Conservation (phyloP, 2,113 vertebrate species). For the Alectura lathami region DNA sequence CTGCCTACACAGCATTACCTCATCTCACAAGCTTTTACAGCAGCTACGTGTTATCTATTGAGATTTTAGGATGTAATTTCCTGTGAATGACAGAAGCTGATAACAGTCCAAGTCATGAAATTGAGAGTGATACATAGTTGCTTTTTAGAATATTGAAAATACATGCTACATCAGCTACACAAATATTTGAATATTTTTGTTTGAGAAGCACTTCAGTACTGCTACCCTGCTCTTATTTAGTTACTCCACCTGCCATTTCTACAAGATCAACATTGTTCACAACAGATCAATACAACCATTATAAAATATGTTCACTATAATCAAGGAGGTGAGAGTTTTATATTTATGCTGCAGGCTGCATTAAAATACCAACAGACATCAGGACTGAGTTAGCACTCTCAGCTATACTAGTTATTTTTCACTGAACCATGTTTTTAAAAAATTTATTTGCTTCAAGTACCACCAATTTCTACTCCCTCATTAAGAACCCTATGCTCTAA, state of each 20-base stretch:
- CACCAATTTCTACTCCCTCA: neutral
- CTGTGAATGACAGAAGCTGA: slow-evolving; percentile 57
- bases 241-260: slow-evolving; percentile 19
- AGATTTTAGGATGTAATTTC: slow-evolving; percentile 62
- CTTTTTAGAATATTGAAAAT: slow-evolving; percentile 36
- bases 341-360: slow-evolving; percentile 35
- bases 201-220: slow-evolving; percentile 14
- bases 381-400: slow-evolving; percentile 7
- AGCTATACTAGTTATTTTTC: neutral
- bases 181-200: slow-evolving; percentile 40
- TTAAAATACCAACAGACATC: slow-evolving; percentile 39
- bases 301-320: slow-evolving; percentile 45
- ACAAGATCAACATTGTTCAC: slow-evolving; percentile 60
- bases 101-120: slow-evolving; percentile 44
- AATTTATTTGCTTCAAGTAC: slow-evolving; percentile 35
- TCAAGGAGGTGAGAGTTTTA: slow-evolving; percentile 39
- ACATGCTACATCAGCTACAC: neutral
- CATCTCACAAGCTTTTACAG: slow-evolving; percentile 55
- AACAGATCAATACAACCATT: slow-evolving; percentile 58
- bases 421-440: neutral
- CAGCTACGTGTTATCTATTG: slow-evolving; percentile 46
- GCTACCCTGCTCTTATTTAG: neutral
- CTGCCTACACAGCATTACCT: slow-evolving; percentile 57
- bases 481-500: neutral
- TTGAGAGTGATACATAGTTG: neutral